Percentiles rank a stretch among this genome's conserved stretches.
Conservation (phyloP, 2,797 vertebrate species). For the Gymnocypris eckloni region DNA sequence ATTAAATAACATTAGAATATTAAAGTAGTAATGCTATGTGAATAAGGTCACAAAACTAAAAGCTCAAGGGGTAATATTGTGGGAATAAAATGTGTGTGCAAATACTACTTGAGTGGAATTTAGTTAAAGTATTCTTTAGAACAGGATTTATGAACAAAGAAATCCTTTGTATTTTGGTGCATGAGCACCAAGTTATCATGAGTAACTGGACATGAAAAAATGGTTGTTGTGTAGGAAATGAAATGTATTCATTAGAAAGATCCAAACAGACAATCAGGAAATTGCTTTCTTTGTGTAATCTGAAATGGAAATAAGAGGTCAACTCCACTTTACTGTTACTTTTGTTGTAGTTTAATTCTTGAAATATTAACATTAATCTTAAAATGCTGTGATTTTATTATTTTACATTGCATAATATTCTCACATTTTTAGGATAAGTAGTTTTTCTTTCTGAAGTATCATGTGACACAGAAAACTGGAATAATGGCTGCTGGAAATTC, state of each 20-base stretch:
- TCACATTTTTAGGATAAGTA: neutral
- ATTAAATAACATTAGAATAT: neutral
- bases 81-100: neutral
- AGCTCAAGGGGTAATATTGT: neutral
- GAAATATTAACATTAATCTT: neutral
- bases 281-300: neutral
- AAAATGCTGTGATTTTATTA: neutral
- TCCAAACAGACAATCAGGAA: neutral
- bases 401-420: neutral
- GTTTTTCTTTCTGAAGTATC: neutral
- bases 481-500: neutral
- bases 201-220: neutral
- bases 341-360: neutral
- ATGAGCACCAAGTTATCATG: neutral
- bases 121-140: neutral
- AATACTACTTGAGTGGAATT: neutral
- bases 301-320: neutral
- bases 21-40: neutral
- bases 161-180: neutral
- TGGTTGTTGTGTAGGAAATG: neutral
- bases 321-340: neutral
- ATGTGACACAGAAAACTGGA: neutral
- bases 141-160: neutral
- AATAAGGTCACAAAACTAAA: neutral
- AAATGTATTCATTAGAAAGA: slow-evolving; percentile 1